A percentile compares a stretch with the other conserved stretches of the same genome.
phyloP scores from a whole-genome alignment of 2,113 vertebrate species.

The Arenaria interpres region DNA sequence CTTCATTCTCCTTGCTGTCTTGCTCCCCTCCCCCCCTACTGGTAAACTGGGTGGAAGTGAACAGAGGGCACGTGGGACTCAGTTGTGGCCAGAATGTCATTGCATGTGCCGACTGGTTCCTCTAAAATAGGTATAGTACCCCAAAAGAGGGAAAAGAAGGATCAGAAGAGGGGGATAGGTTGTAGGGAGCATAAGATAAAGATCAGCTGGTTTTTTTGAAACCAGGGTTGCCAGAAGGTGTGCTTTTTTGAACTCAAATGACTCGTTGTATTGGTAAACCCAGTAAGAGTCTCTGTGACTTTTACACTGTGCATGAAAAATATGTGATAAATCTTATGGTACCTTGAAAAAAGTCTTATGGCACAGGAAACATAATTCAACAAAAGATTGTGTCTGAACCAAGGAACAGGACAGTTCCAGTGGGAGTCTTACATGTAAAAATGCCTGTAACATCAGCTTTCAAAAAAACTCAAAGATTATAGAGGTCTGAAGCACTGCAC shows the following conservation, averaged over 20 bases:
- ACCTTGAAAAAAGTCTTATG: neutral
- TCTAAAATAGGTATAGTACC: neutral
- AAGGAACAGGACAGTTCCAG: neutral
- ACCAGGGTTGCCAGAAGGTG: neutral
- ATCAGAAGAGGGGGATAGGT: neutral
- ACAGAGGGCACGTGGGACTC: fast-evolving
- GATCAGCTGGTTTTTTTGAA: neutral
- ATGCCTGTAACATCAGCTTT: neutral
- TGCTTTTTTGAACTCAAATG: neutral
- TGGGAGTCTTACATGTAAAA: neutral
- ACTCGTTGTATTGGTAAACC: neutral
- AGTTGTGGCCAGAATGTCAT: neutral
- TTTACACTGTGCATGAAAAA: neutral
- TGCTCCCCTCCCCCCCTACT: neutral
- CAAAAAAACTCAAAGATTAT: neutral
- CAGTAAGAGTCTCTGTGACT: neutral
- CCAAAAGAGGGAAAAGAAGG: neutral
- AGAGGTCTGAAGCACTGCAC: neutral
- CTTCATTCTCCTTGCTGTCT: neutral
- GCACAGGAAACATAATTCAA: neutral
- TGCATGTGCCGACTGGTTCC: neutral
- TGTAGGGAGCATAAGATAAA: neutral
- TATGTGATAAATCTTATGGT: neutral
- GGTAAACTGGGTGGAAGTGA: neutral
- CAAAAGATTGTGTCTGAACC: neutral